Evolutionary conservation across 2,113 vertebrate genomes (phyloP).

Genomic region (Sinocyclocheilus anophthalmus): DNA sequence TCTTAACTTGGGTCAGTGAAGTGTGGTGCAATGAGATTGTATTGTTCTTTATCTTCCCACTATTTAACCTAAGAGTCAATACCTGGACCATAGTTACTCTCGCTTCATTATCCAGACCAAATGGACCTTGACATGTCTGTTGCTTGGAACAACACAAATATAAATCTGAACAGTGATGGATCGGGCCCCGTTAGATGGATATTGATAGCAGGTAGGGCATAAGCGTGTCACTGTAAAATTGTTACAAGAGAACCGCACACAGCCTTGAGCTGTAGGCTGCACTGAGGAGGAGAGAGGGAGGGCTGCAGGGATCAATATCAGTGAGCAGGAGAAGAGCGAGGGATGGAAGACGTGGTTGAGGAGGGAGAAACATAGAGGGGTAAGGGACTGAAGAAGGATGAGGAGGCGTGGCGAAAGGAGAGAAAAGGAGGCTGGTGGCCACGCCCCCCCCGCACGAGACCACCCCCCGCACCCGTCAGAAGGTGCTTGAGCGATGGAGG

Average conservation of each 20-base stretch:
- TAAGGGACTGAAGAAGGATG: slow-evolving; percentile 60
- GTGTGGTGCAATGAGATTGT: slow-evolving; percentile 23
- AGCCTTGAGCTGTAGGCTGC: slow-evolving; percentile 70
- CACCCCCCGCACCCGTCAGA: too few species aligned
- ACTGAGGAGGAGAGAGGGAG: slow-evolving; percentile 22
- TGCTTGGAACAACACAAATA: slow-evolving; percentile 43
- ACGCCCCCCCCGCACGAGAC: too few species aligned
- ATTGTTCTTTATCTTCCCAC: slow-evolving; percentile 30
- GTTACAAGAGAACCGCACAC: slow-evolving; percentile 64
- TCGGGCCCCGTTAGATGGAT: slow-evolving; percentile 47
- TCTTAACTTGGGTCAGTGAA: slow-evolving; percentile 20
- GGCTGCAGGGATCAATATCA: slow-evolving; percentile 74
- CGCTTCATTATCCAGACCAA: slow-evolving; percentile 56
- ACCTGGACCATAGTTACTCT: slow-evolving; percentile 62
- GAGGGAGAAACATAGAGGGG: slow-evolving; percentile 63
- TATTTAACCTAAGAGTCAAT: slow-evolving; percentile 48
- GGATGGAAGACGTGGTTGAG: slow-evolving; percentile 39
- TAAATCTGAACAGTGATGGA: slow-evolving; percentile 67
- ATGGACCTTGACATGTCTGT: slow-evolving; percentile 52
- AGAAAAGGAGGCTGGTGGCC: slow-evolving; percentile 22
- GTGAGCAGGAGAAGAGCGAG: slow-evolving; percentile 62
- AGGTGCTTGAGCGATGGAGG: slow-evolving; percentile 67
- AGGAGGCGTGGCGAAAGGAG: slow-evolving; percentile 58
- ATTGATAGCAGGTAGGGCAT: slow-evolving; percentile 58
- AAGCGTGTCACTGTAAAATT: slow-evolving; percentile 68